Percentiles rank a stretch among this genome's conserved stretches.
Conservation (phyloP, 2,797 vertebrate species). For the Valencia hispanica region DNA sequence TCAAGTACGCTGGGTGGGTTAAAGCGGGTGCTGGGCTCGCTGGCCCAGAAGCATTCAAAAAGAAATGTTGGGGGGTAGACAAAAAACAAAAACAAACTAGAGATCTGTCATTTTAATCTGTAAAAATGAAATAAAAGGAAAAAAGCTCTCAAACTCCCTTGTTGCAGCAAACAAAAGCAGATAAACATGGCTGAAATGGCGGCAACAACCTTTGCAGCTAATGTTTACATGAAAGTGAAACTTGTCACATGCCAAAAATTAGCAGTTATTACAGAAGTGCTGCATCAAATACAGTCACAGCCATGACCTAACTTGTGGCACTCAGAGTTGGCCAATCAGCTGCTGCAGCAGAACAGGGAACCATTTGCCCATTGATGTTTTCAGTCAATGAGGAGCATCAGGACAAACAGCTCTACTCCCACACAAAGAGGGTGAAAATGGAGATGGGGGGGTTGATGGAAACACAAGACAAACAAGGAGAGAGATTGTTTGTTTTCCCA, state of each 20-base stretch:
- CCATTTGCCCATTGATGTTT: conserved; percentile 65
- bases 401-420: conserved; percentile 60
- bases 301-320: conserved; percentile 17
- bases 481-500: conserved; percentile 45
- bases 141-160: neutral
- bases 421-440: conserved; percentile 30
- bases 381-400: conserved; percentile 62
- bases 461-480: neutral
- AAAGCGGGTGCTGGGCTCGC: conserved; percentile 40
- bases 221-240: conserved; percentile 38
- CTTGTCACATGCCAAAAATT: neutral
- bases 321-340: conserved; percentile 15
- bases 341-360: conserved; percentile 20
- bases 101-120: conserved; percentile 11
- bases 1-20: conserved; percentile 41
- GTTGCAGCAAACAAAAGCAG: conserved; percentile 10
- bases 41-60: conserved; percentile 20
- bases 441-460: neutral
- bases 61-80: neutral
- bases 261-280: neutral
- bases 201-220: conserved; percentile 5
- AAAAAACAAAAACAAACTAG: conserved; percentile 15
- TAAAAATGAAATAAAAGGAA: conserved; percentile 34
- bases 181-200: conserved; percentile 13
- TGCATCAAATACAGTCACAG: neutral